Base-by-base conservation (phyloP, 2,888 invertebrate genomes). In the Malacosoma neustria region DNA sequence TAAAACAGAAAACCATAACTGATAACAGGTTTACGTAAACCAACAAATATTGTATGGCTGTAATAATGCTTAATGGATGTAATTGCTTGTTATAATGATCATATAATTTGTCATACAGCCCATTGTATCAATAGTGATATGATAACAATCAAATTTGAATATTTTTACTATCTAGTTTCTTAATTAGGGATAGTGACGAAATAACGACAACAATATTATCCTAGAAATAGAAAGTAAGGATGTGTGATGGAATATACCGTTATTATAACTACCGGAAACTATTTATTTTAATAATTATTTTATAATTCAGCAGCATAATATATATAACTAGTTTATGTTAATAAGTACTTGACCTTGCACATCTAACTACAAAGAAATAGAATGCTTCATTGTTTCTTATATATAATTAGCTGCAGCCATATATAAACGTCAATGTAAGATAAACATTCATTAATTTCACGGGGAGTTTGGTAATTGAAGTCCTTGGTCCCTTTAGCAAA, bases 391-490 rank as follows among this genome's bases (percentile, higher is more conserved):
- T 22, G 22, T 22, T 22, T 2, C 9, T 5, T 22, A 22, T 22
- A 22, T 7, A 22, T 22, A 22, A 22, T 22, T 22, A 22, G 22
- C 5, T 22, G 22, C 9, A 22, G 22, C 22, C n/a, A 22, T 22
- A 22, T 22, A 22, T 4, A 22, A 22, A 22, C 22, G 22, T 22
- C 22, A 22, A 22, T 22, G 22, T 22, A 22, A 22, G 6, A 9
- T 22, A 22, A 22, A 22, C 22, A 22, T 22, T 22, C 22, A 22
- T 22, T 36, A 29, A 33, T 37, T 37, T 37, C 37, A 30, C 32
- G 33, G 33, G 33, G 33, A 12, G 14, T 29, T 37, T 33, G 11
- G 37, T 33, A 33, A 37, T 37, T 37, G 36, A 14, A 30, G 14
- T 22, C 32, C 22, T 22, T 22, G 22, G 22, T 22, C 22, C 22